Base-by-base conservation (phyloP, 2,113 vertebrate genomes). In the Lathamus discolor region DNA sequence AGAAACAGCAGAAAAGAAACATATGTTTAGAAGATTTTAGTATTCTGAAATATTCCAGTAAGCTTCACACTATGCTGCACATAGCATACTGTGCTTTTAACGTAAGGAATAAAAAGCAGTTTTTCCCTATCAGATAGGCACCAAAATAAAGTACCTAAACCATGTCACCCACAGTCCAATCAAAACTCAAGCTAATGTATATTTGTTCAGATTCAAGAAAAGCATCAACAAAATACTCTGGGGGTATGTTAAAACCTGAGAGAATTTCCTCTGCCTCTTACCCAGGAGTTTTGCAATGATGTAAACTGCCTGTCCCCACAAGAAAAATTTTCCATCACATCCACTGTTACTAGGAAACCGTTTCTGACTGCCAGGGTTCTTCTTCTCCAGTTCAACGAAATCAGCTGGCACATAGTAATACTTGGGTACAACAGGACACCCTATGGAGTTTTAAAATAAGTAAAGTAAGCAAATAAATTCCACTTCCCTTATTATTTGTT, bases 371-470 rank as follows among this genome's bases (percentile, higher is more conserved):
- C 99, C 99, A 7, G 98, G 98, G 78, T 97, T 98, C 96, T 82
- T 98, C 97, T 99, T 99, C 67, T 99, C 99, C 29, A 95, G 95
- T 90, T 99, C 99, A 93, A 99, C 98, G 92, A 99, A 99, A 95
- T 99, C 99, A 48, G 99, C 99, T 0, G 99, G 99, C 62, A 99
- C 99, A 10, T 99, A 98, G 96, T 99, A 99, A 95, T 99, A 99
- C 96, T 99, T 99, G 33, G 99, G 99, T 54, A 99, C 97, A 19
- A 99, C 97, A 19, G 98, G 98, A 69, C 98, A 98, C 10, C 99
- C 99, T 99, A 80, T 1, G 7, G 81, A 94, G 16, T 88, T 86
- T 68, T 75, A 89, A 94, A 95, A 83, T 37, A 94, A 90, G 51
- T 24, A 94, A 44, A 83, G 93, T 84, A 78, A 86, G 78, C 41